These are phyloP conservation scores for Patella caerulea DNA, from an alignment of 2,888 invertebrate species.

Conservation along the genomic window DNA sequence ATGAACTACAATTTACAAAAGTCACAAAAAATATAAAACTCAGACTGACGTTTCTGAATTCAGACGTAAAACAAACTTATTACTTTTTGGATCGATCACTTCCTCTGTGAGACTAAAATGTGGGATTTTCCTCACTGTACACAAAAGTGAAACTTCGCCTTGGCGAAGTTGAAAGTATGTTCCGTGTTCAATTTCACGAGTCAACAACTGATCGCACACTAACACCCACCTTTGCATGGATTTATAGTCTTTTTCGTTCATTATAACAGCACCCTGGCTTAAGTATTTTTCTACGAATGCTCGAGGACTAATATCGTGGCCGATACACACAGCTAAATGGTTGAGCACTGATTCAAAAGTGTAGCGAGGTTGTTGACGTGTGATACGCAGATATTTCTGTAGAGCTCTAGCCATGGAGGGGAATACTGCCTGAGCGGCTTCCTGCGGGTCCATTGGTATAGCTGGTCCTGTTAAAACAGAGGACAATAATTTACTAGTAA, in stretches of 20 bases:
- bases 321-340: conserved; percentile 91
- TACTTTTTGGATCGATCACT: conserved; percentile 94
- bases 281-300: conserved; percentile 96
- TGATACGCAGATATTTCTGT: conserved; percentile 95
- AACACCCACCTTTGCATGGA: conserved; percentile 94
- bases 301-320: conserved; percentile 92
- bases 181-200: conserved; percentile 86
- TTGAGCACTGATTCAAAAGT: conserved; percentile 92
- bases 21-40: conserved; percentile 17
- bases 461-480: conserved; percentile 75
- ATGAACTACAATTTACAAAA: not conserved
- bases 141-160: conserved; percentile 83
- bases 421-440: conserved; percentile 97
- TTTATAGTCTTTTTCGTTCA: conserved; percentile 63
- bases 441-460: conserved; percentile 91
- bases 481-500: not conserved
- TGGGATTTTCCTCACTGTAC: conserved; percentile 87
- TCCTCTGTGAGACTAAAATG: conserved; percentile 96
- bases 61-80: conserved; percentile 92
- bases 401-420: conserved; percentile 95
- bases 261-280: conserved; percentile 79
- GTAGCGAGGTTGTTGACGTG: conserved; percentile 95
- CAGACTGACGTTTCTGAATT: conserved; percentile 97
- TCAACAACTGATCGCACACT: conserved; percentile 91
- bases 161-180: conserved; percentile 88